Base-by-base conservation (phyloP, 2,888 invertebrate species). In the Belgica antarctica region DNA sequence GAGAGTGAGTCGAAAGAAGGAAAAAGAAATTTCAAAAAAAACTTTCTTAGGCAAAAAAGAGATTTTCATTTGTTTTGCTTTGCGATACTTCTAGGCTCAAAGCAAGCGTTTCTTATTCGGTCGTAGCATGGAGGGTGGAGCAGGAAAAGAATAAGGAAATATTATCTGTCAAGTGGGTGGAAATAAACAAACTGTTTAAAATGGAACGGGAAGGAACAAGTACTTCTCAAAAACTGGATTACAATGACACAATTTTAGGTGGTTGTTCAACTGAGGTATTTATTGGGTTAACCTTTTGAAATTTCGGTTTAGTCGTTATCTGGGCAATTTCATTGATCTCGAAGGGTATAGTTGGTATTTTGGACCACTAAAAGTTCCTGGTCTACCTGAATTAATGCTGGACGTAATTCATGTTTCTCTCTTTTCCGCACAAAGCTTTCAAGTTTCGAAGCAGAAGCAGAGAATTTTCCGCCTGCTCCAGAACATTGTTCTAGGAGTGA, bases 141-240 rank as follows among this genome's bases (percentile, higher is more conserved):
- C 8, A n/a, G 2, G 12, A 19, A 59, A 57, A 24, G 59, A 19
- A 59, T 19, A 7, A 10, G 7, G 59, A 59, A 59, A 27, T 15
- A 27, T 59, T 59, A 59, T 59, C 27, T 59, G 59, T 59, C 25
- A 25, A 19, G 59, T 27, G 59, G 52, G 52, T 52, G 52, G 27
- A 59, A 59, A 59, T 59, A 59, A 59, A 59, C 59, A 59, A 59
- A 59, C 25, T 22, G n/a, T 59, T 59, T 24, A 12, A 59, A 27
- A 59, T 5, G 59, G 59, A 12, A 24, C 52, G 19, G 52, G 24
- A 52, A 24, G 41, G n/a, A n/a, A n/a, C n/a, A n/a, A n/a, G n/a
- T n/a, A n/a, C n/a, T n/a, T n/a, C n/a, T n/a, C n/a, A n/a, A n/a
- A n/a, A n/a, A n/a, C n/a, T n/a, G n/a, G n/a, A n/a, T n/a, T n/a